Base-by-base conservation (phyloP, 2,888 invertebrate genomes). In the Cyclophora albipunctata region DNA sequence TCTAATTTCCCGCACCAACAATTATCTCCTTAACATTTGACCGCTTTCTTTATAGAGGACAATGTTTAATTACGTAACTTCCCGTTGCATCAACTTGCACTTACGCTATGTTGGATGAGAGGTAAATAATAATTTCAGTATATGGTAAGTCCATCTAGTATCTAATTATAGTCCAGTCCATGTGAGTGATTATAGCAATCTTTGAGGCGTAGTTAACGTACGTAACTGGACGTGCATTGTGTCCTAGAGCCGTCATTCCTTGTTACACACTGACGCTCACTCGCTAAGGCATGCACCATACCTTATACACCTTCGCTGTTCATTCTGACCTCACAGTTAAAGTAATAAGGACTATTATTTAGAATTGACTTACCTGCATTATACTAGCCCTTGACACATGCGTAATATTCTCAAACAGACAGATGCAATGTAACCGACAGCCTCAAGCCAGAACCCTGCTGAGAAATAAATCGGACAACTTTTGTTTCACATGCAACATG, bases 1-100 rank as follows among this genome's bases (percentile, higher is more conserved):
- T 79, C 78, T 85, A 87, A 87, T 87, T 86, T 88, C 86, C 87
- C 84, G 84, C 73, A 73, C 78, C 69, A 81, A 76, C 86, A 88
- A 87, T 88, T 88, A 88, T 85, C 84, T 85, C 71, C 74, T 86
- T 86, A 84, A 87, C 86, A 78, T 85, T 81, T 87, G 86, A 87
- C 87, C 87, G 84, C 84, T 84, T 84, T 87, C 84, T 84, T 80
- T 71, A 75, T 76, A 43, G 71, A 69, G 67, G 71, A 74, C 75
- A 73, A 73, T 70, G 66, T 67, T 58, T 64, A 59, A 67, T 84
- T 81, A 69, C 69, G 73, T 69, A 83, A 82, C 76, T 71, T 80
- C 79, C 79, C 69, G 69, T 64, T 59, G 54, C 59, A 58, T 59
- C 59, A 57, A 59, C 60, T 59, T 57, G 37, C 37, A 37, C 20